These are phyloP conservation scores for Menura novaehollandiae DNA, from an alignment of 2,113 vertebrate species.

Conservation along the genomic window DNA sequence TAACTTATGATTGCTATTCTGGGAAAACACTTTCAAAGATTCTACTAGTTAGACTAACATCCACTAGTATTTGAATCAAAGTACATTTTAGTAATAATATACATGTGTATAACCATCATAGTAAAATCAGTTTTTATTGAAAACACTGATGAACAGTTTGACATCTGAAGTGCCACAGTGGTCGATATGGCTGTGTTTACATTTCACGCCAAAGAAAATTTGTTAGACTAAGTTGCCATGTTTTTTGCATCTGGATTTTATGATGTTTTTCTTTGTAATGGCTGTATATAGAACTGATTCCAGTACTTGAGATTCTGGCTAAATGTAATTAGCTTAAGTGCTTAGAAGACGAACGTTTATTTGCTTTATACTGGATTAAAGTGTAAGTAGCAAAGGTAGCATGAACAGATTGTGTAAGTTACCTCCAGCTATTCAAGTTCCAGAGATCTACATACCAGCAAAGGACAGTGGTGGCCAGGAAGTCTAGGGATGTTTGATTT, in stretches of 20 bases:
- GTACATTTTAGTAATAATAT: not conserved
- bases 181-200: constrained; percentile 14
- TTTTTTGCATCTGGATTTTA: constrained; percentile 70
- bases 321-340: constrained; percentile 70
- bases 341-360: constrained; percentile 67
- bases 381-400: constrained; percentile 52
- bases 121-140: not conserved
- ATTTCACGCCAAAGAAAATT: constrained; percentile 65
- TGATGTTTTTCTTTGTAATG: constrained; percentile 64
- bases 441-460: not conserved
- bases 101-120: not conserved
- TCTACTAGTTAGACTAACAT: not conserved
- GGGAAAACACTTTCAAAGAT: not conserved
- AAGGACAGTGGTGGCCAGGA: constrained; percentile 58
- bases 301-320: constrained; percentile 17
- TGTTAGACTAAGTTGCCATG: constrained; percentile 62
- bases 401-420: constrained; percentile 8
- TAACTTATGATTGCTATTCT: not conserved
- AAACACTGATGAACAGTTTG: not conserved
- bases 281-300: constrained; percentile 19
- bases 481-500: constrained; percentile 61
- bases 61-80: not conserved
- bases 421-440: constrained; percentile 29
- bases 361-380: constrained; percentile 65
- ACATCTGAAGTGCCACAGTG: not conserved